Conservation (phyloP, 37 sponge, comb jelly and placozoan species). For the Amphimedon queenslandica region DNA sequence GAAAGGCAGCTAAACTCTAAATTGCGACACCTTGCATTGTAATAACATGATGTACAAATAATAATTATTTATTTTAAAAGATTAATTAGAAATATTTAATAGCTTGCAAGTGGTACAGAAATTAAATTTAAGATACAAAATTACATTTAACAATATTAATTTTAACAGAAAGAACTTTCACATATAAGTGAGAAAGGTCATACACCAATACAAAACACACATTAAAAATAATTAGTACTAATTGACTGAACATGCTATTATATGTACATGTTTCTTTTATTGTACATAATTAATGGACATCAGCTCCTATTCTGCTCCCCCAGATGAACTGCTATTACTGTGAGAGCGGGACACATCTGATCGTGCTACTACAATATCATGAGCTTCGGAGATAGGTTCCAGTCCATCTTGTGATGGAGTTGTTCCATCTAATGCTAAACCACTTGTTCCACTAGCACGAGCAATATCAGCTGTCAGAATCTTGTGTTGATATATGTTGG, state of each 20-base stretch:
- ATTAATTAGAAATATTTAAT: too few species aligned
- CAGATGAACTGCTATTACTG: not conserved
- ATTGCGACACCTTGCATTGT: not conserved
- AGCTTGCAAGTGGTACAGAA: too few species aligned
- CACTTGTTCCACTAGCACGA: slow-evolving; percentile 7
- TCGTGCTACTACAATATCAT: not conserved
- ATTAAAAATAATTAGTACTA: too few species aligned
- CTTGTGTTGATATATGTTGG: not conserved
- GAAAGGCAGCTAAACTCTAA: not conserved
- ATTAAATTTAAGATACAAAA: too few species aligned
- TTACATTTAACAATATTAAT: not conserved
- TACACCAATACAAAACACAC: too few species aligned
- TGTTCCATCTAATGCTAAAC: slow-evolving; percentile 30
- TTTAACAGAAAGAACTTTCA: not conserved
- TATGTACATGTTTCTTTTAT: not conserved
- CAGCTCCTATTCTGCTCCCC: not conserved
- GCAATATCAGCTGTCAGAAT: not conserved
- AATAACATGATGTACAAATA: not conserved
- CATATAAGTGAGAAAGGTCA: too few species aligned
- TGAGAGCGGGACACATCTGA: not conserved
- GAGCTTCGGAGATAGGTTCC: not conserved
- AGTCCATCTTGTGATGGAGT: not conserved
- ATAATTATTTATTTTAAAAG: too few species aligned
- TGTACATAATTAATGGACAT: too few species aligned
- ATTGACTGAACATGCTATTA: not conserved